phyloP scores from a whole-genome alignment of 2,113 vertebrate species.

The Neodontobutis hainanensis region DNA sequence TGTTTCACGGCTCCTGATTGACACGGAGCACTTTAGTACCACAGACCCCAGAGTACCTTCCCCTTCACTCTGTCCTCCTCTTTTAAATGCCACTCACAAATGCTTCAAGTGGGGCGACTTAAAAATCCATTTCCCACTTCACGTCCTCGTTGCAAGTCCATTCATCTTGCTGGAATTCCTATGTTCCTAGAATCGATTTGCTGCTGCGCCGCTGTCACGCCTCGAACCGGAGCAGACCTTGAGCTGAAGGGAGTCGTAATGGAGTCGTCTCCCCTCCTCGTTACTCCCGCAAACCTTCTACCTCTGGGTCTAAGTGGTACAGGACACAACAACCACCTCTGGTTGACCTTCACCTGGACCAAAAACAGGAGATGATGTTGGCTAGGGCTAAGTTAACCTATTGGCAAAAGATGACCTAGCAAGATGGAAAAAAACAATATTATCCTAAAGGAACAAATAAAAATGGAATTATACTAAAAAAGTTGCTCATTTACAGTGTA shows the following conservation, averaged over 20 bases:
- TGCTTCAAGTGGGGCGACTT: constrained; percentile 59
- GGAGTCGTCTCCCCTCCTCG: constrained; percentile 54
- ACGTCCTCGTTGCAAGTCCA: constrained; percentile 57
- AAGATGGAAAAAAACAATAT: too few species aligned
- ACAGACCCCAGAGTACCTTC: constrained; percentile 16
- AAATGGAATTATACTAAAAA: too few species aligned
- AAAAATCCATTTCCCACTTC: constrained; percentile 74
- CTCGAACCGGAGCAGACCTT: constrained; percentile 49
- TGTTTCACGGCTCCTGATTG: background rate
- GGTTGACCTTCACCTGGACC: constrained; percentile 33
- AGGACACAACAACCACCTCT: constrained; percentile 10
- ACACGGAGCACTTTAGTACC: constrained; percentile 20
- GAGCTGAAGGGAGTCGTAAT: constrained; percentile 48
- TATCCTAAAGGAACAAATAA: too few species aligned
- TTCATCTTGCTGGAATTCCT: constrained; percentile 69
- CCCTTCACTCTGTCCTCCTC: constrained; percentile 17
- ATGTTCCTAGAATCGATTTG: constrained; percentile 72
- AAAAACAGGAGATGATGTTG: constrained; percentile 30
- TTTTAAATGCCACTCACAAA: constrained; percentile 72
- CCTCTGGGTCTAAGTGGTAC: constrained; percentile 6
- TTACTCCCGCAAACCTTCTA: constrained; percentile 23
- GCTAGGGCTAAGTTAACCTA: background rate
- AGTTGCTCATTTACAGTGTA: too few species aligned
- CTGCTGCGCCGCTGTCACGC: constrained; percentile 52
- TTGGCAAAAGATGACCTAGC: too few species aligned